Evolutionary conservation across 2,888 invertebrate genomes (phyloP), one percentile per base, ranked within the genome.

Genomic region (Laspeyria flexula): DNA sequence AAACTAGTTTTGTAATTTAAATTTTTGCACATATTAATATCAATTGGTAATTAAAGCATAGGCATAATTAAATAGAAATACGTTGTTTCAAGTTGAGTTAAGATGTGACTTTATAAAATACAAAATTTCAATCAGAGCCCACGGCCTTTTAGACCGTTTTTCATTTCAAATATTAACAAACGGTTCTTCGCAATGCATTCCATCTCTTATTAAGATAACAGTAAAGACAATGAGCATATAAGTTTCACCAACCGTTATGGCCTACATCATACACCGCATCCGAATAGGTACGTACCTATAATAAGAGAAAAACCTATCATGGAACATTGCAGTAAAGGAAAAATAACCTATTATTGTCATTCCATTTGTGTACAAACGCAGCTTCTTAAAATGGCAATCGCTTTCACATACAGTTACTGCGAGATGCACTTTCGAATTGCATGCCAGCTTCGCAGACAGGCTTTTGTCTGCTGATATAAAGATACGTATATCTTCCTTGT

Each of bases 401-500:
- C 47, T 47, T 47, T 47, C 47, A 47, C 47, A 47, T 25, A 42
- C 41, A 42, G 29, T 41, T 37, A 35, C 23, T 42, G 2, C 11
- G 41, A 23, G 16, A 13, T 46, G 46, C 41, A 45, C 42, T 58
- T 51, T 51, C 55, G 25, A 41, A 58, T 51, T 39, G 46, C 43
- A 23, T 37, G 23, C 27, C 33, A 43, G 11, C 31, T 16, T 39
- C 25, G 27, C 11, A 21, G 41, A 15, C 48, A 43, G 13, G 53
- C 54, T 43, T 55, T 60, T 49, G 60, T 60, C 18, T 9, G 7
- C 31, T 13, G 13, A 30, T 30, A n/a, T 11, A 30, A 30, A 31
- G 13, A 3, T 1, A 25, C 25, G 3, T 25, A 7, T 31, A 13
- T 13, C 13, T 33, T 7, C 15, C 7, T 33, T 7, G 15, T 30